Base-by-base conservation (phyloP, 2,797 vertebrate genomes). In the Pantherophis alleghaniensis region DNA sequence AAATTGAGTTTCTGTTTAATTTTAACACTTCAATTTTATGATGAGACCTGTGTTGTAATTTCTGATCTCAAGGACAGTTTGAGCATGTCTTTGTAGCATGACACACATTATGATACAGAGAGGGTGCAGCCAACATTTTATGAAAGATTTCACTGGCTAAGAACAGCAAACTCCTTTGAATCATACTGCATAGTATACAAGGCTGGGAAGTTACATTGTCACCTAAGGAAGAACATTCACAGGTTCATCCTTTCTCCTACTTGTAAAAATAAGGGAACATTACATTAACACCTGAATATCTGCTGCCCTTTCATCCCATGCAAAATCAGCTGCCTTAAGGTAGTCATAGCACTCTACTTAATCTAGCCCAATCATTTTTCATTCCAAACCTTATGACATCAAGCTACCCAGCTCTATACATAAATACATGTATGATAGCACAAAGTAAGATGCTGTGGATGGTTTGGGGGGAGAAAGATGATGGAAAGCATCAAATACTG, bases 31-130 rank as follows among this genome's bases (percentile, higher is more conserved):
- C 57, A 16, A 20, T 90, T 86, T 69, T 57, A 57, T 59, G n/a
- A 51, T 83, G 53, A 69, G 92, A 94, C 95, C 95, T 95, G 95
- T 96, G 96, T 94, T 96, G 96, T 96, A 96, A 97, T 95, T 95
- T 96, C 96, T 96, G 53, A 59, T 83, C 55, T n/a, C 32, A 87
- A 90, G 79, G 55, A 28, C 79, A 63, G 20, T 24, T 24, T 86
- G 66, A 56, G 51, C 57, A 86, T 88, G 2, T 91, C 22, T 91
- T 83, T 42, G 10, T 42, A 51, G 7, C 92, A 86, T 20, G 86
- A 37, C 18, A 59, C n/a, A 59, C 60, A 53, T 16, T 47, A 47
- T 60, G 59, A 89, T 42, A 18, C 60, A 66, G 14, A 90, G 26
- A 90, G 7, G 28, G 37, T 91, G 22, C 63, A 56, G 5, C 86